Conservation (phyloP, 2,113 vertebrate genomes). For the Crotalus horridus region DNA sequence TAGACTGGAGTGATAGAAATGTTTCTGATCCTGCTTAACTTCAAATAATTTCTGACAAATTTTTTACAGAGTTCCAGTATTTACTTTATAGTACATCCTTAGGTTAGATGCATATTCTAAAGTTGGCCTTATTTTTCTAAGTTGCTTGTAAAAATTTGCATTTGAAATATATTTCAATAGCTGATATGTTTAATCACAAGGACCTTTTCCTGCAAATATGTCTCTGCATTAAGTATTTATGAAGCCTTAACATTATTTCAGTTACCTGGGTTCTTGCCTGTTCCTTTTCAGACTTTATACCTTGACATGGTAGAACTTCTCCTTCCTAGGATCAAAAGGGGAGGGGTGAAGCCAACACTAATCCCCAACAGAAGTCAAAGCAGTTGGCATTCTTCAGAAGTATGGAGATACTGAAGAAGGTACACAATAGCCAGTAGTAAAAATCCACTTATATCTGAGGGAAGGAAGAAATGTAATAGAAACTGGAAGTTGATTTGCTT, state of each 20-base stretch:
- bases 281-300: neutral
- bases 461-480: neutral
- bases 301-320: neutral
- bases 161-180: no score
- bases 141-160: no score
- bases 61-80: no score
- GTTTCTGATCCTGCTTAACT: no score
- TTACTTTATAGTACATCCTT: no score
- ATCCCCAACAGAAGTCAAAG: neutral
- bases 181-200: no score
- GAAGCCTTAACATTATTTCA: neutral
- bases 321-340: neutral
- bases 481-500: neutral
- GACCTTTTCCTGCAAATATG: no score
- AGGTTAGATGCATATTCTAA: no score
- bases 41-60: no score
- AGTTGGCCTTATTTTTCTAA: no score
- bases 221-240: neutral
- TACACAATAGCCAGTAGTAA: neutral
- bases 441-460: neutral
- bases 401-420: neutral
- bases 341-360: neutral
- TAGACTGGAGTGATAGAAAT: no score
- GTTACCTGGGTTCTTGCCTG: neutral
- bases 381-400: neutral